Base-by-base conservation (phyloP, 2,797 vertebrate species). In the Hozukius guyotensis region DNA sequence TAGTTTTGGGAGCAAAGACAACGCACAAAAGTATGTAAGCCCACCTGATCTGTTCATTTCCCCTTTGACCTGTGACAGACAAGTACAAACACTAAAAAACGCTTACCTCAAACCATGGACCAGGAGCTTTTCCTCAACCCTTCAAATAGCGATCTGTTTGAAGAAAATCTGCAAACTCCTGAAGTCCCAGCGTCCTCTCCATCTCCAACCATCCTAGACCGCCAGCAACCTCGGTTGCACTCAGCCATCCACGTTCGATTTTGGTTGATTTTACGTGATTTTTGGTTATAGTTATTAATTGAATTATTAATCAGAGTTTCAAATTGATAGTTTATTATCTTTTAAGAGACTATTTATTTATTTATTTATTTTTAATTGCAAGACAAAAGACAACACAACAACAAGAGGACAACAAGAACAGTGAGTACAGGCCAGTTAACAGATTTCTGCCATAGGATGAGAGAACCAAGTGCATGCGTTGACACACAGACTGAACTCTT, bases 31-130 rank as follows among this genome's bases (percentile, higher is more conserved):
- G 9, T n/a, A 61, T 61, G 20, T n/a, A 60, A 60, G 29, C 12
- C 22, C 52, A 56, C 6, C 55, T 27, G 55, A 57, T 57, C 24
- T 2, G 52, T 59, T 59, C 0, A 59, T 25, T 20, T 60, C 27
- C 16, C 25, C 0, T 0, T 32, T 29, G 7, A 59, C 57, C 55
- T 27, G 55, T 16, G 55, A 57, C 13, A 42, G 38, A 42, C 6
- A 42, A 42, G 38, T 42, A 0, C 38, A 42, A 42, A 42, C 14
- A 42, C 0, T 42, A 42, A 0, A 16, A 42, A 42, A 6, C 14
- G 38, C 14, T 42, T 42, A 16, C 38, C 38, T 42, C 38, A 42
- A 42, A 42, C 13, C 38, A 42, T 42, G 38, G 38, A 42, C 0
- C 38, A 42, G 14, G 38, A 42, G 38, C 38, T 42, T 16, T 42